Conservation (phyloP, 2,888 invertebrate species). For the Cephus spinipes region DNA sequence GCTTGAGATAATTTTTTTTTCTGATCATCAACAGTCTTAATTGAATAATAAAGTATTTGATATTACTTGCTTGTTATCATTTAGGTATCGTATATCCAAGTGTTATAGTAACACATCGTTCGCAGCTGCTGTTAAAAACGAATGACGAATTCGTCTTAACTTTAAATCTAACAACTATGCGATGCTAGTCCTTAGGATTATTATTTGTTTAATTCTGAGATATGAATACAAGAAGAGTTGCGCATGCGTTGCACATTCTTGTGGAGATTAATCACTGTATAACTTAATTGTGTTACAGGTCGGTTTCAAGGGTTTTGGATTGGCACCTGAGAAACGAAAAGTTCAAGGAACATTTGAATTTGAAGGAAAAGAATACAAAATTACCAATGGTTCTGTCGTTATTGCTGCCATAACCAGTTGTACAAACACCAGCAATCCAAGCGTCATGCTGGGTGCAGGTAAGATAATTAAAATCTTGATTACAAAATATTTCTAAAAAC, state of each 20-base stretch:
- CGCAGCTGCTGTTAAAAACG: background rate
- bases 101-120: background rate
- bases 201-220: background rate
- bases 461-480: conserved; percentile 28
- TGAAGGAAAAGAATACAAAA: conserved; percentile 82
- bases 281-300: conserved; percentile 71
- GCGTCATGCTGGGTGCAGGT: conserved; percentile 98
- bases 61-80: background rate
- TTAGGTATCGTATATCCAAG: background rate
- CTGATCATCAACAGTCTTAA: background rate
- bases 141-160: background rate
- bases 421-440: conserved; percentile 98
- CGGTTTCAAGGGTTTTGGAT: conserved; percentile 92
- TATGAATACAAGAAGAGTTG: background rate
- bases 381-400: conserved; percentile 92
- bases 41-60: background rate
- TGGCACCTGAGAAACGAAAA: conserved; percentile 75
- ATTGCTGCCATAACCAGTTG: conserved; percentile 98
- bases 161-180: background rate
- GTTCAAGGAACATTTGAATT: conserved; percentile 80
- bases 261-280: background rate
- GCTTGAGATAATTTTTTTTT: background rate
- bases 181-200: background rate
- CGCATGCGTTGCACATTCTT: background rate
- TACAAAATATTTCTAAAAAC: background rate